These are phyloP conservation scores for Polyploca ridens DNA, from an alignment of 2,888 invertebrate species.

Conservation along the genomic window DNA sequence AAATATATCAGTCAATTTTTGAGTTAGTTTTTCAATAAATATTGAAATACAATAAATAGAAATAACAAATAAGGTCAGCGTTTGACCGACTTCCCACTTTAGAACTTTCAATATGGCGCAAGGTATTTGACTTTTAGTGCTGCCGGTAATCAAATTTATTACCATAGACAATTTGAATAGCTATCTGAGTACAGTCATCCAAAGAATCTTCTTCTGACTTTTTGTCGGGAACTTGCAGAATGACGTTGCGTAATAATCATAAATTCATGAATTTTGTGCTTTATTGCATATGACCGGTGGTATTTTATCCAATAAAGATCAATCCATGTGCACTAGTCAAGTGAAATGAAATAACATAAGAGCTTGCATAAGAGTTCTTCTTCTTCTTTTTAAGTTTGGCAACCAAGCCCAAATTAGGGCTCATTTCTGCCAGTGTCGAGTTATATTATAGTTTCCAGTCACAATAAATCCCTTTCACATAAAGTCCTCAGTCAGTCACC, in stretches of 20 bases:
- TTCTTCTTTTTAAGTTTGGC: too few relatives aligned
- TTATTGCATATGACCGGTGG: too few relatives aligned
- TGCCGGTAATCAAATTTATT: conserved; percentile 43
- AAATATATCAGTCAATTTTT: conserved; percentile 65
- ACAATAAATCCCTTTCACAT: too few relatives aligned
- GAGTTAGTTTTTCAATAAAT: conserved; percentile 53
- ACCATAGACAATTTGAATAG: conserved; percentile 1
- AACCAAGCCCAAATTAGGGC: too few relatives aligned
- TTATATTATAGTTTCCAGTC: too few relatives aligned
- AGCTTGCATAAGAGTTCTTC: too few relatives aligned
- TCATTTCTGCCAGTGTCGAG: too few relatives aligned
- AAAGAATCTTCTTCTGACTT: background rate
- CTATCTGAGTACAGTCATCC: background rate
- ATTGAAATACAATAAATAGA: conserved; percentile 59
- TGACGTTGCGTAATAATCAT: background rate
- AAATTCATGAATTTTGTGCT: background rate
- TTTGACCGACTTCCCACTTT: conserved; percentile 80
- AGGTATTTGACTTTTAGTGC: conserved; percentile 65
- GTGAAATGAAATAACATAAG: too few relatives aligned
- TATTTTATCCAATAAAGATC: too few relatives aligned
- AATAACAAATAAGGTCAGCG: conserved; percentile 76
- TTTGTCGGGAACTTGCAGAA: background rate
- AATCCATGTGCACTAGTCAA: too few relatives aligned
- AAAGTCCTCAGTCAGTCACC: too few relatives aligned
- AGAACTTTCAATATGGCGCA: conserved; percentile 82